These are phyloP conservation scores for Bombus confusus DNA, from an alignment of 1,140 invertebrate species.

Conservation along the genomic window DNA sequence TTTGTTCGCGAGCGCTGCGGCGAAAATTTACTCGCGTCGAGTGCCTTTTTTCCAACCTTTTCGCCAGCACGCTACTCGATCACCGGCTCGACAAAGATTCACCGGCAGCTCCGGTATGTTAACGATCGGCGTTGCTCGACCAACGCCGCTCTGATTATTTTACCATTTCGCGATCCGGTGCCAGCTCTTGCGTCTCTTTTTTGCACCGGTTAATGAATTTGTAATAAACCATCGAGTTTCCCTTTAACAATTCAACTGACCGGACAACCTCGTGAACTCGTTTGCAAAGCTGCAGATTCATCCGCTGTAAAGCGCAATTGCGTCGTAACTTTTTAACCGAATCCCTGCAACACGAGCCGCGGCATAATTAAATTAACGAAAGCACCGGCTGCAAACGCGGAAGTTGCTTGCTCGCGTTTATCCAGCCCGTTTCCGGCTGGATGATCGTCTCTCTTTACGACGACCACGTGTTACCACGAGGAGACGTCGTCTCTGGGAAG, in stretches of 20 bases:
- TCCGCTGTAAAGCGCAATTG: neutral
- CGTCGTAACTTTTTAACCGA: constrained; percentile 1
- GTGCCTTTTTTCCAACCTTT: neutral
- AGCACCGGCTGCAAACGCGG: constrained; percentile 4
- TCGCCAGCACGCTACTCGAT: neutral
- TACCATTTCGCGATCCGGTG: neutral
- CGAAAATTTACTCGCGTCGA: neutral
- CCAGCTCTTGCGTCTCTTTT: neutral
- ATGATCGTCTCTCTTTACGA: constrained; percentile 62
- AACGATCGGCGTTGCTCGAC: neutral
- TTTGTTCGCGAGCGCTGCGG: neutral
- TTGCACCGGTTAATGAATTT: neutral
- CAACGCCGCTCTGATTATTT: neutral
- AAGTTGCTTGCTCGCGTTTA: constrained; percentile 21
- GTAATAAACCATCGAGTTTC: neutral
- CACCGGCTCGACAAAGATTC: neutral
- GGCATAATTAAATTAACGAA: constrained; percentile 49
- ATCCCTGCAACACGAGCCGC: neutral
- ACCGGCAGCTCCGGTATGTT: neutral
- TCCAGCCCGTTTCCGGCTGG: constrained; percentile 51
- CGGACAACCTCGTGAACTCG: neutral
- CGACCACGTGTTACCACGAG: constrained; percentile 68
- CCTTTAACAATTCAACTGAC: neutral
- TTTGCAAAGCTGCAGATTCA: neutral
- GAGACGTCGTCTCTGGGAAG: constrained; percentile 45